A percentile compares a stretch with the other conserved stretches of the same genome.
Evolutionary conservation across 1,140 invertebrate species (phyloP).

Genomic region (Ips typographus): DNA sequence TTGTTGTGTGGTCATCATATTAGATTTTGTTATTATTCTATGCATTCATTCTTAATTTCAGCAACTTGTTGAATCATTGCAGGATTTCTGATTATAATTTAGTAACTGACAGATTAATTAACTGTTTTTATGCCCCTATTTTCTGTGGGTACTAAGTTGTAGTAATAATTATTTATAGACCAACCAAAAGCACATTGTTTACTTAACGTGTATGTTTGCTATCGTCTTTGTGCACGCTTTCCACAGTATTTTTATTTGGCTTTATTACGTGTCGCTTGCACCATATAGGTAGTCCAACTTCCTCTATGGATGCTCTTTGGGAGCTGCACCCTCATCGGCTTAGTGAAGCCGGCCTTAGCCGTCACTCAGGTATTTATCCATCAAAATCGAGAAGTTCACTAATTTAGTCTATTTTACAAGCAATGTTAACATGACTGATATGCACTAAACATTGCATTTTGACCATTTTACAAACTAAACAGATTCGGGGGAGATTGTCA

Average conservation of each 20-base stretch:
- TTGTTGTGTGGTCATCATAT: neutral
- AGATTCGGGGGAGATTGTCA: no score
- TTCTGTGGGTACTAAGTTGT: neutral
- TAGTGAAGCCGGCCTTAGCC: conserved; percentile 68
- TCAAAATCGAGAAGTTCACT: neutral
- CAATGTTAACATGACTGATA: neutral
- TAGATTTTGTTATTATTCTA: neutral
- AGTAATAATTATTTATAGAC: neutral
- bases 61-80: neutral
- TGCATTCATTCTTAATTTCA: neutral
- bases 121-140: neutral
- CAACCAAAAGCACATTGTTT: no score
- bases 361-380: conserved; percentile 64
- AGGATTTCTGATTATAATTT: neutral
- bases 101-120: neutral
- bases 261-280: conserved; percentile 52
- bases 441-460: neutral
- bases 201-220: neutral
- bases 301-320: conserved; percentile 69
- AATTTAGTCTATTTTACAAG: neutral
- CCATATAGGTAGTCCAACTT: conserved; percentile 62
- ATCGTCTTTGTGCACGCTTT: conserved; percentile 1
- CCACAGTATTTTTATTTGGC: conserved; percentile 38
- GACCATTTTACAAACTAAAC: no score
- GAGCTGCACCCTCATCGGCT: conserved; percentile 66